phyloP scores from a whole-genome alignment of 2,888 invertebrate species.

The Melanostoma scalare region DNA sequence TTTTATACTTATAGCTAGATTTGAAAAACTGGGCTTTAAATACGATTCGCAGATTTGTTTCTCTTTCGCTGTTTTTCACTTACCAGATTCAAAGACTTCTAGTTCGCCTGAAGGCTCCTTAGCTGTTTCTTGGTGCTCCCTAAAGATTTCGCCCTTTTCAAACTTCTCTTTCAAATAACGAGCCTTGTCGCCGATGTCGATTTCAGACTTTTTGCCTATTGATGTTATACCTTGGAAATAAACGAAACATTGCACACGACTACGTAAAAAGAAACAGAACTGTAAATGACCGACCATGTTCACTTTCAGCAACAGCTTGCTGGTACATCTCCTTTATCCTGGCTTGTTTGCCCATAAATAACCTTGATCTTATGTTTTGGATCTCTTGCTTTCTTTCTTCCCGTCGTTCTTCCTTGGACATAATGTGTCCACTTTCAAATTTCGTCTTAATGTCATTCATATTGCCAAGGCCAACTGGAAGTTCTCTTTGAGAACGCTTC shows the following conservation, averaged over 20 bases:
- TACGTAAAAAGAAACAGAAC: neutral
- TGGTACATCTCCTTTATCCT: slow-evolving; percentile 96
- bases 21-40: neutral
- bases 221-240: slow-evolving; percentile 83
- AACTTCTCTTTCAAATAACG: slow-evolving; percentile 90
- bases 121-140: slow-evolving; percentile 84
- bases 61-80: neutral
- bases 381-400: slow-evolving; percentile 94
- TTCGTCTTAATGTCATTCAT: slow-evolving; percentile 92
- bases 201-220: slow-evolving; percentile 83
- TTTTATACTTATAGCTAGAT: slow-evolving; percentile 91
- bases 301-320: slow-evolving; percentile 92
- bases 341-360: slow-evolving; percentile 94
- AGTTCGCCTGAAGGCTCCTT: slow-evolving; percentile 85
- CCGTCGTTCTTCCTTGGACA: slow-evolving; percentile 86
- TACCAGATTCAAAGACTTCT: slow-evolving; percentile 91
- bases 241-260: neutral
- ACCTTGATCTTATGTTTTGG: slow-evolving; percentile 91
- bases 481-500: slow-evolving; percentile 86
- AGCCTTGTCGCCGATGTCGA: slow-evolving; percentile 84
- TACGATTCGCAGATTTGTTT: neutral
- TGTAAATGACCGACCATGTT: slow-evolving; percentile 82
- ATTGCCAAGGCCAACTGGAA: slow-evolving; percentile 88
- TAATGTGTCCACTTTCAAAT: slow-evolving; percentile 88
- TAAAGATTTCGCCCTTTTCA: slow-evolving; percentile 89